Base-by-base conservation (phyloP, 2,113 vertebrate genomes). In the Marmota monax region DNA sequence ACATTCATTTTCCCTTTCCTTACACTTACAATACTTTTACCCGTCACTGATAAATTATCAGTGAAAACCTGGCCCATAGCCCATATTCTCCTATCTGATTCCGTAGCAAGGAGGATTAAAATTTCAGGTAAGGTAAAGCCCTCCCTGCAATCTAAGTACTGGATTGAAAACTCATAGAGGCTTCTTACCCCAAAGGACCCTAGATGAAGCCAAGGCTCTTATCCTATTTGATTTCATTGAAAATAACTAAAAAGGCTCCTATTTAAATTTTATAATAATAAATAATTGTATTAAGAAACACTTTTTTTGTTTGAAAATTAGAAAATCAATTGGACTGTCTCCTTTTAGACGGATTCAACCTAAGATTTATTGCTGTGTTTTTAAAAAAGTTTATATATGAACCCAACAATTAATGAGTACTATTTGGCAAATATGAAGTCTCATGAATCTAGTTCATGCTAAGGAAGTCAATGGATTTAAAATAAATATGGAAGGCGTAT, bases 101-200 rank as follows among this genome's bases (percentile, higher is more conserved):
- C 78, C 86, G 37, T 58, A 70, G 83, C 29, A 42, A 78, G 72
- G 70, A 37, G 22, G 56, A 32, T 82, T 13, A 65, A 25, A 67
- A 83, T 85, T 92, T 69, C 85, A 89, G 51, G n/a, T 70, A 77
- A 84, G 22, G 78, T 48, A 89, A 92, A 95, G 85, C 22, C 34
- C 42, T 53, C 20, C 20, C 45, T 70, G 29, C 18, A 95, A 73
- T 79, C 79, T 61, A 92, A 77, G 32, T 45, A 17, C 1, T 86
- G 45, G 91, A 34, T 78, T 84, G 88, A 90, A 73, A 94, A 94
- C 17, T 42, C 48, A 29, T n/a, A 32, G 13, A 3, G 84, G 14
- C 12, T 92, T 63, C 61, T 63, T 84, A 74, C 25, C 45, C 4
- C 42, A 51, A 74, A 95, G 48, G 61, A 87, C 32, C 22, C 22